Evolutionary conservation across 2,888 invertebrate species (phyloP).

Genomic region (Eretmocerus hayati): DNA sequence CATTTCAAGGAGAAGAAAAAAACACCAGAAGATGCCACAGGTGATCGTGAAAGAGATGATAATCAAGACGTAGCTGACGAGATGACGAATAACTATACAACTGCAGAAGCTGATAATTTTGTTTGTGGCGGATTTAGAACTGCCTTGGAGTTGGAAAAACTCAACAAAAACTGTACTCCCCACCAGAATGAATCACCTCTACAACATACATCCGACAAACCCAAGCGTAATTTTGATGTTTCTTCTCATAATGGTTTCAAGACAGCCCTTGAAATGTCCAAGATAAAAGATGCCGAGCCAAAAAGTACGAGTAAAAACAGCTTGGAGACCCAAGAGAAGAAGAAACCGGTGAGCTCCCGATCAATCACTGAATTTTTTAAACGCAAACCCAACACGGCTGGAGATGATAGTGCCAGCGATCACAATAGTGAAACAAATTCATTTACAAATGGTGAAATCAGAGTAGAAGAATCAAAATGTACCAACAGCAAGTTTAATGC

Average conservation of each 20-base stretch:
- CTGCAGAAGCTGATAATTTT: background rate
- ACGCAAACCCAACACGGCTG: background rate
- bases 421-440: background rate
- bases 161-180: too few relatives aligned
- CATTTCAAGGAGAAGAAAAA: conserved; percentile 42
- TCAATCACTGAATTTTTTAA: conserved; percentile 11
- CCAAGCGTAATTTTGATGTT: background rate
- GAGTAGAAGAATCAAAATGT: too few relatives aligned
- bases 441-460: background rate
- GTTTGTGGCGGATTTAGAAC: conserved; percentile 16
- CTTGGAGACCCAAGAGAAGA: too few relatives aligned
- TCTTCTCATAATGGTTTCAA: background rate
- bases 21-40: background rate
- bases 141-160: conserved; percentile 16
- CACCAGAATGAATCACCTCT: too few relatives aligned
- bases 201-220: too few relatives aligned
- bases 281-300: background rate
- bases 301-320: conserved; percentile 2
- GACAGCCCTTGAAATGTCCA: background rate
- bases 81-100: too few relatives aligned
- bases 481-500: too few relatives aligned
- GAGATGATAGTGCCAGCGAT: background rate
- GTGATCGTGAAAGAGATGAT: background rate
- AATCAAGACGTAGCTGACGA: too few relatives aligned
- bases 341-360: too few relatives aligned